A percentile compares a stretch with the other conserved stretches of the same genome.
phyloP scores from a whole-genome alignment of 2,797 vertebrate genomes.

The Phyllotis vaccarum region DNA sequence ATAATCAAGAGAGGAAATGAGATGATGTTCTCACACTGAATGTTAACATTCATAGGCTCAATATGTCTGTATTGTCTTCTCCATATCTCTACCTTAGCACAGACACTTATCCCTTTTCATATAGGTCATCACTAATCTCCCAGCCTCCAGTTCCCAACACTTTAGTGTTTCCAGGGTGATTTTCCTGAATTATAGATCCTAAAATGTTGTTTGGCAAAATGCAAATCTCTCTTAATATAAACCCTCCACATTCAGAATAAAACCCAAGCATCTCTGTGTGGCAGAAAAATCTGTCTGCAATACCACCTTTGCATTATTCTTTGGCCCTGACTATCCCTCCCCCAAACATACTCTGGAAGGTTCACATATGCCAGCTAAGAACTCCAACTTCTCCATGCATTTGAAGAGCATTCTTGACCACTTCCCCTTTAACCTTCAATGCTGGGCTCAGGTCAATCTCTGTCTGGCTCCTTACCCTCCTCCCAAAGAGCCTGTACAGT shows the following conservation, averaged over 20 bases:
- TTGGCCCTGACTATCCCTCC: background rate
- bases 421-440: background rate
- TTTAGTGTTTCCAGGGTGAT: background rate
- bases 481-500: background rate
- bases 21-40: background rate
- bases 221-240: slow-evolving; percentile 50
- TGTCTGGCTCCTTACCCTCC: background rate
- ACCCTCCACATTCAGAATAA: slow-evolving; percentile 11
- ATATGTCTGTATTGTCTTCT: background rate
- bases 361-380: background rate
- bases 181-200: slow-evolving; percentile 62
- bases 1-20: slow-evolving; percentile 44
- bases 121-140: background rate
- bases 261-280: background rate
- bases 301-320: background rate
- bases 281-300: background rate
- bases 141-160: background rate
- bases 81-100: background rate
- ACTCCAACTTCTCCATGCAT: background rate
- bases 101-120: background rate
- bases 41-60: background rate
- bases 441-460: background rate
- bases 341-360: background rate
- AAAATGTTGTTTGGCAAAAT: slow-evolving; percentile 22
- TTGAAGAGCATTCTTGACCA: background rate